Percentiles rank a stretch among this genome's conserved stretches.
Conservation (phyloP, 2,888 invertebrate species). For the Exocentrus adspersus region DNA sequence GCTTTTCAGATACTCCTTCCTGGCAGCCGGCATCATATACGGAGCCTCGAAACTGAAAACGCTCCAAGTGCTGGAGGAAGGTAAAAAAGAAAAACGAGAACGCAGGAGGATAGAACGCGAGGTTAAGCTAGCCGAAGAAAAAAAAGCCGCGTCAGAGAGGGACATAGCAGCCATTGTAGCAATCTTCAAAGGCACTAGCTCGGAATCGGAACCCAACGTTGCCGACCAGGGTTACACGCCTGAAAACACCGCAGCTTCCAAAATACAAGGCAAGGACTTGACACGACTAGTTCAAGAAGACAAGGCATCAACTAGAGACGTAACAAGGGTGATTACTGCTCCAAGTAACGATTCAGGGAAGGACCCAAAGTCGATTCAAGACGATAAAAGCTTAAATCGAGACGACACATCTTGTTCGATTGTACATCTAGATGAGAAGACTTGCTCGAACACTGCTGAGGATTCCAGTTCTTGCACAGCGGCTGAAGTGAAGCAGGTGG, state of each 20-base stretch:
- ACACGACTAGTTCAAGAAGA: neutral
- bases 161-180: conserved; percentile 29
- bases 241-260: neutral
- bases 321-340: too few relatives aligned
- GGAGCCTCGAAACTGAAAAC: conserved; percentile 32
- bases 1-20: conserved; percentile 33
- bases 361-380: too few relatives aligned
- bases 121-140: conserved; percentile 23
- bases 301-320: neutral
- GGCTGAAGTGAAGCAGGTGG: neutral
- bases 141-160: conserved; percentile 20
- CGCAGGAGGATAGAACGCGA: conserved; percentile 19
- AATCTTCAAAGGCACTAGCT: conserved; percentile 26
- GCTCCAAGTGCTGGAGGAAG: conserved; percentile 10
- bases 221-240: neutral
- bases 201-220: conserved; percentile 14
- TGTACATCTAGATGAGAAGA: too few relatives aligned
- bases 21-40: conserved; percentile 37
- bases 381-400: too few relatives aligned
- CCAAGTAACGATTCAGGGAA: too few relatives aligned
- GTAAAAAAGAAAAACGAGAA: conserved; percentile 25
- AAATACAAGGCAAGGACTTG: neutral
- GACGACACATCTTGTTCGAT: too few relatives aligned
- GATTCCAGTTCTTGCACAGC: neutral
- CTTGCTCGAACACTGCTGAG: neutral